Conservation (phyloP, 2,888 invertebrate species). For the Sminthurides aquaticus region DNA sequence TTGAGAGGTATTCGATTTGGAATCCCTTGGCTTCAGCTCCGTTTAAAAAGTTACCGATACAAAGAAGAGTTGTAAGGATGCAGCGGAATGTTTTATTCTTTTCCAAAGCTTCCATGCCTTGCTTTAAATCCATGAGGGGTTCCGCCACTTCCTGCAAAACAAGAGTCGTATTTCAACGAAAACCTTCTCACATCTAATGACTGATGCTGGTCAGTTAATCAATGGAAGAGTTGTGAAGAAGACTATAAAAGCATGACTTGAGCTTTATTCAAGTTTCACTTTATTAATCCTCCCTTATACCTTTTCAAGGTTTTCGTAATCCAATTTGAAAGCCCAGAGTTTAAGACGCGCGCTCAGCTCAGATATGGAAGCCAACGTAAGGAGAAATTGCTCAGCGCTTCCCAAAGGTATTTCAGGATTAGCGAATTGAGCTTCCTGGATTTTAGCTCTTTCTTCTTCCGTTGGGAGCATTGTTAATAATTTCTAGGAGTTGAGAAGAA, state of each 20-base stretch:
- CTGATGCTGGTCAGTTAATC: neutral
- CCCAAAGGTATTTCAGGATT: constrained; percentile 86
- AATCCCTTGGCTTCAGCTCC: constrained; percentile 86
- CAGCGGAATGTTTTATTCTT: constrained; percentile 89
- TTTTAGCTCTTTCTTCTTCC: constrained; percentile 91
- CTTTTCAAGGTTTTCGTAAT: constrained; percentile 91
- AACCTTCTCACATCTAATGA: neutral
- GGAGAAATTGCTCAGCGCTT: constrained; percentile 96
- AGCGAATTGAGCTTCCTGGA: constrained; percentile 87
- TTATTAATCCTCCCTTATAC: constrained; percentile 50
- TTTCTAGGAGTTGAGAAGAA: constrained; percentile 56
- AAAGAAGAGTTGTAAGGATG: constrained; percentile 84
- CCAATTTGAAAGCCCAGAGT: constrained; percentile 97
- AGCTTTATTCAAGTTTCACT: neutral
- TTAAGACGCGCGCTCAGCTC: constrained; percentile 87
- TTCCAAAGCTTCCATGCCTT: constrained; percentile 85
- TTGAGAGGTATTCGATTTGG: constrained; percentile 91
- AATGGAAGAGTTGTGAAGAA: neutral
- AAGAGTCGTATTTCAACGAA: constrained; percentile 7
- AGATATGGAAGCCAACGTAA: constrained; percentile 89
- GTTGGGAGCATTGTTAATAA: constrained; percentile 93
- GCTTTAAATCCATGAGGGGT: constrained; percentile 96
- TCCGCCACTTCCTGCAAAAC: constrained; percentile 93
- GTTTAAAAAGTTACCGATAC: constrained; percentile 94
- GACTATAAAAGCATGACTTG: neutral